phyloP scores from a whole-genome alignment of 2,113 vertebrate genomes.

The Mus pahari region DNA sequence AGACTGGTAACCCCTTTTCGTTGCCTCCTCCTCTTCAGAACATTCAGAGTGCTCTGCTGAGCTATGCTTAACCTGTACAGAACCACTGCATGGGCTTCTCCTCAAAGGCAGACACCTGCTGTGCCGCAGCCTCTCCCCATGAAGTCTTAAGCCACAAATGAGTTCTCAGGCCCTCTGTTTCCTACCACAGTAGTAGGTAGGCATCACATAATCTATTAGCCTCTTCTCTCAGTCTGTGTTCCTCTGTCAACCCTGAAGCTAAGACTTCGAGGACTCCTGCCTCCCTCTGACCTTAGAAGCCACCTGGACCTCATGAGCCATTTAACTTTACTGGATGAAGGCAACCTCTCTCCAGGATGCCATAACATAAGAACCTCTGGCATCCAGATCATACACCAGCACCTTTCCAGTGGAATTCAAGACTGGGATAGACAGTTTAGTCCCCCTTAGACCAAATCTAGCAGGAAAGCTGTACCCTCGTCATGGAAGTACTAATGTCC shows the following conservation, averaged over 20 bases:
- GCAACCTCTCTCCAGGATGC: background rate
- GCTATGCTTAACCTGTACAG: background rate
- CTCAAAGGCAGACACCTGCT: background rate
- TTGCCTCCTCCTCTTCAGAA: background rate
- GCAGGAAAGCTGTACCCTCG: too few species aligned
- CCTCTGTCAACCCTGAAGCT: background rate
- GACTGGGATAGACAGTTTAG: background rate
- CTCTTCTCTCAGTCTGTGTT: background rate
- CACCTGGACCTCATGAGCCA: background rate
- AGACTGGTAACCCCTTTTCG: too few species aligned
- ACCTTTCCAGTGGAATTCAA: background rate
- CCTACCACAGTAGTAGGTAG: background rate
- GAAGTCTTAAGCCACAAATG: background rate
- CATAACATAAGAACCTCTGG: background rate
- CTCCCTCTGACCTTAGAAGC: background rate
- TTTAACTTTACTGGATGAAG: background rate
- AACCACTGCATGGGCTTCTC: background rate
- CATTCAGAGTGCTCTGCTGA: background rate
- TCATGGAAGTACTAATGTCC: background rate
- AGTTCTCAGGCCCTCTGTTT: too few species aligned
- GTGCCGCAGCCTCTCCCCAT: background rate
- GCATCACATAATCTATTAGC: background rate
- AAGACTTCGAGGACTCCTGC: background rate
- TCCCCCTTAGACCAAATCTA: background rate
- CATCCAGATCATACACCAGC: too few species aligned